phyloP scores from a whole-genome alignment of 2,888 invertebrate species.

The Melinopterus prodromus region DNA sequence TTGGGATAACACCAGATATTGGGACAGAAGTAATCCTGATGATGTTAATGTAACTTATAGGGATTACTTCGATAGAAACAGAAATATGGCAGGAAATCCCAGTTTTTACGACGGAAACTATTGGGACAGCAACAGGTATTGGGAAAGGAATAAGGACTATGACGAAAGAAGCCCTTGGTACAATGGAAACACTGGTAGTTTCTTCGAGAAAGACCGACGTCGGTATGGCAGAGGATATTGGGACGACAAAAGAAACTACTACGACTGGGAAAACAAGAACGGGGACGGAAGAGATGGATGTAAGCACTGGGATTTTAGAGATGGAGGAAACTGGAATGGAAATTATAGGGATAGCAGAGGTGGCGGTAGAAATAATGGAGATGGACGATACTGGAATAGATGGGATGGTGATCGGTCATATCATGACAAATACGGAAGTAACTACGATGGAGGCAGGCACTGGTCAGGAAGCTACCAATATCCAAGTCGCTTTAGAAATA shows the following conservation, averaged over 20 bases:
- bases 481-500: neutral
- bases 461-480: no score
- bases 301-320: no score
- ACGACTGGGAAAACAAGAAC: neutral
- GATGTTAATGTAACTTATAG: neutral
- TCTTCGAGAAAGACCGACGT: neutral
- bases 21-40: slow-evolving; percentile 16
- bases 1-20: slow-evolving; percentile 11
- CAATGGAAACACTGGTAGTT: neutral
- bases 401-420: no score
- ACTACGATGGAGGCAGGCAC: no score
- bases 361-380: no score
- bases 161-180: neutral
- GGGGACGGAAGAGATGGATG: neutral
- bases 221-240: neutral
- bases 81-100: neutral
- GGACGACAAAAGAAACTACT: neutral
- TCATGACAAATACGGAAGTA: no score
- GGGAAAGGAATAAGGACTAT: neutral
- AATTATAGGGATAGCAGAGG: no score
- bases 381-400: no score
- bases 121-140: slow-evolving; percentile 18
- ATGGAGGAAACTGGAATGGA: no score
- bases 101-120: slow-evolving; percentile 16
- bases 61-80: slow-evolving; percentile 13